Evolutionary conservation across 1,140 invertebrate species (phyloP).

Genomic region (Heliothis virescens): DNA sequence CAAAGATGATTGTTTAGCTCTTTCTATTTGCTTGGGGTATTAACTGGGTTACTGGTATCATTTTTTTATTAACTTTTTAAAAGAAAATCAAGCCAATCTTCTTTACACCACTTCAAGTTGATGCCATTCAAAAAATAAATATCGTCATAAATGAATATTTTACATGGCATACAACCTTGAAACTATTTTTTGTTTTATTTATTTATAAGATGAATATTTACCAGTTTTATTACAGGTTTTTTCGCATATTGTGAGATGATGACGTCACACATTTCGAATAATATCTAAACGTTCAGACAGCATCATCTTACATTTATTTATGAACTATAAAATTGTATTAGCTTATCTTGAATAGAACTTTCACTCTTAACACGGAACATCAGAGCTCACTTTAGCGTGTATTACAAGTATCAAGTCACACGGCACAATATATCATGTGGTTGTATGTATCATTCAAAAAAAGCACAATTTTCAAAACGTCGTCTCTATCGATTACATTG

Average conservation of each 20-base stretch:
- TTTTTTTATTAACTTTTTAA: neutral
- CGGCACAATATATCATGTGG: conserved; percentile 4
- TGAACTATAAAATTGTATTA: conserved; percentile 24
- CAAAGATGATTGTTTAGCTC: neutral
- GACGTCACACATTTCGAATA: conserved; percentile 1
- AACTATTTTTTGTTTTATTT: neutral
- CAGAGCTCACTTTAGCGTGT: conserved; percentile 7
- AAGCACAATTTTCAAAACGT: neutral
- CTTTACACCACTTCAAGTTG: neutral
- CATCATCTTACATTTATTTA: conserved; percentile 28
- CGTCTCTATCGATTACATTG: too few relatives aligned
- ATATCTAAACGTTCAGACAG: neutral
- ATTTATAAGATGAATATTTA: conserved; percentile 16
- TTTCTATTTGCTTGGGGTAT: neutral
- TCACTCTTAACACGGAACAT: conserved; percentile 19
- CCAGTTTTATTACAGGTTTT: conserved; percentile 45
- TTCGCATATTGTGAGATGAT: conserved; percentile 13
- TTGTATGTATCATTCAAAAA: conserved; percentile 7
- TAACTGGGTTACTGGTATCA: neutral
- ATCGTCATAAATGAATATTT: neutral
- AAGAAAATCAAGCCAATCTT: neutral
- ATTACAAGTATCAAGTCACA: neutral
- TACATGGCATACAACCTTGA: neutral
- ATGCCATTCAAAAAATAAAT: neutral
- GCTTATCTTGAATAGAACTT: conserved; percentile 12